phyloP scores from a whole-genome alignment of 1,140 invertebrate genomes.

The Zaprionus inermis region DNA sequence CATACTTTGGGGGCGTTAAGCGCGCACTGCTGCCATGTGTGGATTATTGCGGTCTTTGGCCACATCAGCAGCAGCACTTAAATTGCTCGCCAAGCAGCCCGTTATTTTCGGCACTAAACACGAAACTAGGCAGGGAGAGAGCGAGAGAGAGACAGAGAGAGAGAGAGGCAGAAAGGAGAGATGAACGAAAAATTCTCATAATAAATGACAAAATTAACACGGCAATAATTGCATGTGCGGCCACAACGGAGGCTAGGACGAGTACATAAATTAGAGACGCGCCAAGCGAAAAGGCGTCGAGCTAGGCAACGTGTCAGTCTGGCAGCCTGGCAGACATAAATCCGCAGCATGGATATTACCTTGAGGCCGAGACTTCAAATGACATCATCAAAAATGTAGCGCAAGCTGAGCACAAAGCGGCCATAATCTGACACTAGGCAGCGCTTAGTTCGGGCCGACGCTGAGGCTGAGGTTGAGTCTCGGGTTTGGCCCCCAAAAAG shows the following conservation, averaged over 20 bases:
- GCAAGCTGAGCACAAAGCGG: constrained; percentile 67
- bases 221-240: constrained; percentile 66
- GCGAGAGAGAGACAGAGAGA: neutral
- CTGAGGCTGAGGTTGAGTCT: neutral
- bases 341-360: constrained; percentile 74
- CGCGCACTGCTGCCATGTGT: constrained; percentile 53
- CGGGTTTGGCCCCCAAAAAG: constrained; percentile 30
- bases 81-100: constrained; percentile 44
- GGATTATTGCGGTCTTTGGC: constrained; percentile 42
- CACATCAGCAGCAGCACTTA: constrained; percentile 49
- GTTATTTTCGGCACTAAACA: constrained; percentile 75
- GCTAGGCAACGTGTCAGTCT: neutral
- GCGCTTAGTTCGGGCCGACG: constrained; percentile 63
- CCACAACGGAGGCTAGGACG: constrained; percentile 14
- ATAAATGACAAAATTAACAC: constrained; percentile 81
- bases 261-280: constrained; percentile 63
- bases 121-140: constrained; percentile 52
- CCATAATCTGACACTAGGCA: constrained; percentile 80
- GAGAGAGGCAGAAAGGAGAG: neutral
- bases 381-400: constrained; percentile 81
- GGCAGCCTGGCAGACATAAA: constrained; percentile 52
- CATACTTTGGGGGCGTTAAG: constrained; percentile 67
- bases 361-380: constrained; percentile 65
- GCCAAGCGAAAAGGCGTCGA: constrained; percentile 18
- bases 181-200: too few relatives aligned